phyloP scores from a whole-genome alignment of 2,797 vertebrate species.

The Loriculus beryllinus region DNA sequence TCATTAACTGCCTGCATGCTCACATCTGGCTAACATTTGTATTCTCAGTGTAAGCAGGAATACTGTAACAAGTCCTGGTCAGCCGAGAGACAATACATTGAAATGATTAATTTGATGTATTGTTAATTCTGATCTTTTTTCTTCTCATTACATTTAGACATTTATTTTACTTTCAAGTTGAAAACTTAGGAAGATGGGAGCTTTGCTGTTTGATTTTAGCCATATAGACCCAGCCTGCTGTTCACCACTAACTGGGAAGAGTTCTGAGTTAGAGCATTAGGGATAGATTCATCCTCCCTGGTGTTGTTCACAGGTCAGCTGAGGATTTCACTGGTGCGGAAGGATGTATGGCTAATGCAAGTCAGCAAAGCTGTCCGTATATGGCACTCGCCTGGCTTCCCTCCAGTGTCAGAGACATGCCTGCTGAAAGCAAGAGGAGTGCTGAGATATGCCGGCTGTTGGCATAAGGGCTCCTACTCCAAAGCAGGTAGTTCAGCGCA shows the following conservation, averaged over 20 bases:
- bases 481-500: neutral
- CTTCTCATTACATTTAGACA: neutral
- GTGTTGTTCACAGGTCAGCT: accelerated
- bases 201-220: neutral
- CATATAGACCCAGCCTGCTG: neutral
- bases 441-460: neutral
- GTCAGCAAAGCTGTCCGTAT: neutral
- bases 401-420: neutral
- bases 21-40: neutral
- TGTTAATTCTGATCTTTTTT: neutral
- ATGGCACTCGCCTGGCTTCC: neutral
- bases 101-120: neutral
- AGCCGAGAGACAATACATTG: neutral
- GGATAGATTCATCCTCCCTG: neutral
- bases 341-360: neutral
- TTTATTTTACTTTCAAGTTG: neutral
- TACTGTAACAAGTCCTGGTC: neutral
- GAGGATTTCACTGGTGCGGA: neutral
- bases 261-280: neutral
- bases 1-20: neutral
- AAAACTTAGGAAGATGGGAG: neutral
- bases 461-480: neutral
- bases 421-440: neutral
- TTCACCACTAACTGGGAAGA: neutral
- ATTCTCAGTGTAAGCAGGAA: neutral